Evolutionary conservation across 1,140 invertebrate genomes (phyloP), one percentile per base, ranked within the genome.

Genomic region (Archivesica marissinica): DNA sequence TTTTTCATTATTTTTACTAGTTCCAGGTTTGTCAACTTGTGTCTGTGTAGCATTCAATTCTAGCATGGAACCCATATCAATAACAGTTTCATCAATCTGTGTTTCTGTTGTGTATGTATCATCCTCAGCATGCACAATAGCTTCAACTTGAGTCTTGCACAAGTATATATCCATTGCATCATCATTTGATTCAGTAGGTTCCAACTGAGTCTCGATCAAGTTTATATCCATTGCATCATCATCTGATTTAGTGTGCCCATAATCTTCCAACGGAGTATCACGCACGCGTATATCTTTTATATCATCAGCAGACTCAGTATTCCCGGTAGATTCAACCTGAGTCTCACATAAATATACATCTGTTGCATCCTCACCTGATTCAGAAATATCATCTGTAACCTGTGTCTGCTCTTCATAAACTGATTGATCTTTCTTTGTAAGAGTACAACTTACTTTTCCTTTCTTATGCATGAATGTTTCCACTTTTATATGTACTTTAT

Each of bases 381-480:
- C 7, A 44, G 38, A 20, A 74, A 44, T 15, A 9, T 47, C 61
- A 70, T 74, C 41, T 23, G 25, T 47, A 3, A 50, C 41, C 54
- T 75, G 44, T 2, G 72, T 75, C 35, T 52, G 72, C 20, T 50
- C 68, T 70, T 41, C 66, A 70, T 41, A 70, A 41, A 41, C 35
- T 2, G 23, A 3, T n/a, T n/a, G n/a, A 33, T 74, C 47, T 1
- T 28, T 70, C 2, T 47, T 23, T 47, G 7, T 52, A 38, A 28
- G n/a, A 25, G 44, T 30, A 15, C 13, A 7, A 20, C 2, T 25
- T 4, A 6, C 28, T 13, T 23, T 28, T 13, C 23, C 68, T 47
- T 28, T 47, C 25, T 33, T 47, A 28, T 72, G 2, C 50, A 47
- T 25, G 33, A 75, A 38, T 7, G n/a, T 17, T 54, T 11, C 33